A percentile compares a stretch with the other conserved stretches of the same genome.
Conservation (phyloP, 2,797 vertebrate genomes). For the Coreius guichenoti region DNA sequence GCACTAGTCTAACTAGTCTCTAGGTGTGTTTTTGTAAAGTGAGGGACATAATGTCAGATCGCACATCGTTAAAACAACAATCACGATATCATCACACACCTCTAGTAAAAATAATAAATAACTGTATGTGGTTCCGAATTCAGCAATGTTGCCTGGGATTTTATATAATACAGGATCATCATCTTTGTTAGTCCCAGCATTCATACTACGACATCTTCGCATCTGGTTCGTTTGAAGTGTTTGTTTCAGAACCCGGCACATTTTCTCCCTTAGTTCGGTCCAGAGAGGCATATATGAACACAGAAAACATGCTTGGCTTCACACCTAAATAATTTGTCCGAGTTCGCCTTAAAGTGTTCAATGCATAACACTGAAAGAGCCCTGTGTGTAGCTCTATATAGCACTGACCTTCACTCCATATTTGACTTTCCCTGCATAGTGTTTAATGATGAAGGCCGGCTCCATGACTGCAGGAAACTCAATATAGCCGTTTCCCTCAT, state of each 20-base stretch:
- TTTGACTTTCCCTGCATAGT: conserved; percentile 98
- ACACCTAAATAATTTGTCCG: neutral
- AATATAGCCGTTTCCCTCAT: conserved; percentile 95
- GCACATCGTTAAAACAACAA: too few species aligned
- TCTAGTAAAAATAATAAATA: too few species aligned
- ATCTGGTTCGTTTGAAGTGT: neutral
- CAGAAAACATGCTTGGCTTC: neutral
- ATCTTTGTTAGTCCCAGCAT: neutral
- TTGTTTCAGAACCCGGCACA: neutral
- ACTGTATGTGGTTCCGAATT: too few species aligned
- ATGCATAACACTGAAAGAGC: neutral
- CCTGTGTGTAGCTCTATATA: neutral
- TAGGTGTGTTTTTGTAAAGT: too few species aligned
- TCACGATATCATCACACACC: too few species aligned
- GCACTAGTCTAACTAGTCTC: too few species aligned
- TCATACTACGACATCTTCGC: neutral
- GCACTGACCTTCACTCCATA: conserved; percentile 94
- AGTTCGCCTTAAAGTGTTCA: neutral
- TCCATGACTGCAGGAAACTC: conserved; percentile 99
- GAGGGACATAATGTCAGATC: too few species aligned
- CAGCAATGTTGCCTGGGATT: neutral
- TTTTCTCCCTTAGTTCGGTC: neutral
- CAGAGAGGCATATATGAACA: neutral
- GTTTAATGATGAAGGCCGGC: conserved; percentile 95
- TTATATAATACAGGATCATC: neutral